phyloP scores from a whole-genome alignment of 2,888 invertebrate species.

The Coleophora flavipennella region DNA sequence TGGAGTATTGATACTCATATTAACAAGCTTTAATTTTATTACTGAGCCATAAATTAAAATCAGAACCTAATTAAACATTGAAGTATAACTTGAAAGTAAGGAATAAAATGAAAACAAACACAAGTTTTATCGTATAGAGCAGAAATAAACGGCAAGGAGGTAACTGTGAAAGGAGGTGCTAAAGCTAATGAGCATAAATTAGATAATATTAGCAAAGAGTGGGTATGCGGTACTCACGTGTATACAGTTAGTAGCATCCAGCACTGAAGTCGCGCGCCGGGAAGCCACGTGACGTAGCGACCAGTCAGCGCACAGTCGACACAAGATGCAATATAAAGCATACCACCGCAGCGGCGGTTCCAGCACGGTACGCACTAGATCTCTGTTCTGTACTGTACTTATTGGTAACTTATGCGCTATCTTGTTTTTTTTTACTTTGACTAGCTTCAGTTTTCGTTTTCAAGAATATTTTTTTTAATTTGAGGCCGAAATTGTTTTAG shows the following conservation, averaged over 20 bases:
- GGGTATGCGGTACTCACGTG: conserved; percentile 68
- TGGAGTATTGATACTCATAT: no score
- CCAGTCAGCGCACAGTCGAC: conserved; percentile 73
- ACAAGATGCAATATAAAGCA: conserved; percentile 70
- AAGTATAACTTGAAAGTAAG: no score
- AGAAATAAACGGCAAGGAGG: no score
- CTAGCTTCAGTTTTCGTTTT: conserved; percentile 33
- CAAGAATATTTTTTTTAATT: conserved; percentile 15
- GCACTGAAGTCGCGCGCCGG: conserved; percentile 73
- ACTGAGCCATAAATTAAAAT: no score
- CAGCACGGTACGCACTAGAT: conserved; percentile 33
- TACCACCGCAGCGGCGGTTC: conserved; percentile 65
- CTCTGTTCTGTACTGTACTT: conserved; percentile 27
- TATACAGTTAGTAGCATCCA: conserved; percentile 81
- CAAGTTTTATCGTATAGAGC: no score
- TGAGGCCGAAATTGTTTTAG: no score
- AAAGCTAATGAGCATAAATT: conserved; percentile 1
- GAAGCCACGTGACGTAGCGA: conserved; percentile 75
- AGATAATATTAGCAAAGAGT: conserved; percentile 8
- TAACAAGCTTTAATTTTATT: no score
- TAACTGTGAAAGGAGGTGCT: no score
- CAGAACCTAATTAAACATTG: no score
- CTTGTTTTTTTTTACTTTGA: conserved; percentile 38
- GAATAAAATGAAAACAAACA: no score
- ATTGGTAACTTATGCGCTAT: conserved; percentile 51